Evolutionary conservation across 2,888 invertebrate genomes (phyloP), one percentile per base, ranked within the genome.

Genomic region (Ochropleura leucogaster): DNA sequence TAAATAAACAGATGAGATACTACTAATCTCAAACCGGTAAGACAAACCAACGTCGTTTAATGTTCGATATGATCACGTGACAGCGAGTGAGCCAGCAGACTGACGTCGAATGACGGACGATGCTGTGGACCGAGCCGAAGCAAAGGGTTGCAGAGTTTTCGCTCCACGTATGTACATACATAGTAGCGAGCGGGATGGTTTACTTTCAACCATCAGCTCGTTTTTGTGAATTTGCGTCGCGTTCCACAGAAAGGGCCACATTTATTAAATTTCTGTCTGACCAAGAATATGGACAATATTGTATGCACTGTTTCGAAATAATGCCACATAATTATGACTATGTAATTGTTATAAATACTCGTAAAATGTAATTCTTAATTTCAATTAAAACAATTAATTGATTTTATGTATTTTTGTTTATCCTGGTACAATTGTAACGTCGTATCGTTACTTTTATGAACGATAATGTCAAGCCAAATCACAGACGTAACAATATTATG

Each of bases 301-400:
- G 16, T 49, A 16, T 57, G 49, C 80, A 66, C 49, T 80, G 14
- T 42, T 51, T 18, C 12, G 42, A 46, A 46, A 14, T 10, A 59
- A 59, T 12, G 16, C 8, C 42, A 64, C 40, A 8, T n/a, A 16
- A 12, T 30, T 57, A n/a, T 40, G 30, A 30, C 30, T 30, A 30
- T 30, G 30, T 30, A 30, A 30, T 30, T 30, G 30, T 30, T 55
- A 18, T 57, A 47, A 47, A 57, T 63, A 62, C 44, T 80, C 44
- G 20, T 55, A 16, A 51, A 51, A 63, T 63, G 18, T 51, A 16
- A 10, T 8, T 55, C 12, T 18, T n/a, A 30, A 47, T 67, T 47
- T 53, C 30, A 12, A 53, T 44, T n/a, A 69, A 42, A 53, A 62
- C 18, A 53, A 49, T 44, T 30, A 30, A 14, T 57, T 57, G 30